A percentile compares a stretch with the other conserved stretches of the same genome.
phyloP scores from a whole-genome alignment of 2,888 invertebrate genomes.

The Euspilapteryx auroguttella region DNA sequence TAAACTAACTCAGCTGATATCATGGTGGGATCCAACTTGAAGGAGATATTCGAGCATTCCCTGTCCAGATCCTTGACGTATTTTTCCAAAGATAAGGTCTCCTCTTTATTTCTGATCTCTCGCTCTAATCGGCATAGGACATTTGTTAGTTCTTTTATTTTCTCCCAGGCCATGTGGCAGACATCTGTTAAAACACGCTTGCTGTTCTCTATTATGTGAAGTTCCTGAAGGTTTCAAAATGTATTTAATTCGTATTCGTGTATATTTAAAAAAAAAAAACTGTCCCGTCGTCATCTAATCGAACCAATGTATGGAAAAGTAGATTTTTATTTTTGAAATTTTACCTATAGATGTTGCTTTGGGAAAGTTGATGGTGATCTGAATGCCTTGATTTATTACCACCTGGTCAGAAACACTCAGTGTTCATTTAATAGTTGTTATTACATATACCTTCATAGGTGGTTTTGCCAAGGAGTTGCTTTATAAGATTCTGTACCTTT shows the following conservation, averaged over 20 bases:
- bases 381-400: too few relatives aligned
- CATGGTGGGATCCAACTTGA: slow-evolving; percentile 78
- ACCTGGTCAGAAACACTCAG: too few relatives aligned
- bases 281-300: neutral
- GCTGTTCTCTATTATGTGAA: slow-evolving; percentile 46
- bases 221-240: slow-evolving; percentile 31
- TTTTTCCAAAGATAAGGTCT: slow-evolving; percentile 73
- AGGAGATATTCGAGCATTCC: slow-evolving; percentile 76
- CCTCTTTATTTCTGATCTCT: slow-evolving; percentile 81
- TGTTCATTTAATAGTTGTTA: too few relatives aligned
- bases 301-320: too few relatives aligned
- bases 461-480: too few relatives aligned
- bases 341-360: too few relatives aligned
- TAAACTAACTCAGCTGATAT: slow-evolving; percentile 67
- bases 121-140: slow-evolving; percentile 70
- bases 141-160: slow-evolving; percentile 73
- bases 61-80: slow-evolving; percentile 75
- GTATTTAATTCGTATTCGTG: neutral
- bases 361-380: too few relatives aligned
- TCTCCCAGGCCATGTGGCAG: slow-evolving; percentile 72
- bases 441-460: too few relatives aligned
- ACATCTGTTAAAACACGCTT: slow-evolving; percentile 41
- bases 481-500: too few relatives aligned
- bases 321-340: too few relatives aligned
- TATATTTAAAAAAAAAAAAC: neutral